Evolutionary conservation across 2,797 vertebrate species (phyloP), one percentile per base, ranked within the genome.

Genomic region (Poecilia gillii): DNA sequence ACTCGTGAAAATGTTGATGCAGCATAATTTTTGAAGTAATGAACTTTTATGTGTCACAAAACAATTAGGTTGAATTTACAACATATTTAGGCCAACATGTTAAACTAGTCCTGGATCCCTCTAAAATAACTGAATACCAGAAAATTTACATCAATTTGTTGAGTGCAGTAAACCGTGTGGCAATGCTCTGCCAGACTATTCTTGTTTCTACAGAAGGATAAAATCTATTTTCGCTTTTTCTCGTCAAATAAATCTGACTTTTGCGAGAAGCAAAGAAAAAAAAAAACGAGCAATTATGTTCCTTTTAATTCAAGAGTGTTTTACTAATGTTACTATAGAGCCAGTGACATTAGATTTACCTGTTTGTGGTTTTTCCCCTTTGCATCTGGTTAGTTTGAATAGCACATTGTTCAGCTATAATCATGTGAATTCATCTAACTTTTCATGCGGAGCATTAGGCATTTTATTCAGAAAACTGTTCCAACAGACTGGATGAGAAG

Each of bases 401-500:
- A 66, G 62, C n/a, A 45, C 1, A 6, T 71, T 28, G 41, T 71
- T 28, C 16, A 43, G 23, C 11, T 41, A 51, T 25, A 46, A 25
- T 45, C 4, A 62, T 46, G 41, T 45, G 2, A 12, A 20, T 71
- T 75, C n/a, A 74, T 81, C 41, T 31, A 46, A 72, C 25, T 72
- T 84, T 28, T 25, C 31, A 74, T 11, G 73, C 18, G n/a, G 23
- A n/a, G 47, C 9, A 75, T 78, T 31, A 78, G 46, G 74, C 39
- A 43, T 68, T 85, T 49, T 36, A 28, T 62, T 70, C 23, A 43
- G 7, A 71, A 78, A 76, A 68, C 47, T n/a, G 68, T 77, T 79
- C 33, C 66, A 3, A 75, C 13, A 74, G 72, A 73, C 31, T 79
- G 76, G 73, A 57, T 28, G 47, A 73, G 76, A 83, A 83, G 82